A percentile compares a stretch with the other conserved stretches of the same genome.
phyloP scores from a whole-genome alignment of 2,113 vertebrate genomes.

The Siphamia tubifer region DNA sequence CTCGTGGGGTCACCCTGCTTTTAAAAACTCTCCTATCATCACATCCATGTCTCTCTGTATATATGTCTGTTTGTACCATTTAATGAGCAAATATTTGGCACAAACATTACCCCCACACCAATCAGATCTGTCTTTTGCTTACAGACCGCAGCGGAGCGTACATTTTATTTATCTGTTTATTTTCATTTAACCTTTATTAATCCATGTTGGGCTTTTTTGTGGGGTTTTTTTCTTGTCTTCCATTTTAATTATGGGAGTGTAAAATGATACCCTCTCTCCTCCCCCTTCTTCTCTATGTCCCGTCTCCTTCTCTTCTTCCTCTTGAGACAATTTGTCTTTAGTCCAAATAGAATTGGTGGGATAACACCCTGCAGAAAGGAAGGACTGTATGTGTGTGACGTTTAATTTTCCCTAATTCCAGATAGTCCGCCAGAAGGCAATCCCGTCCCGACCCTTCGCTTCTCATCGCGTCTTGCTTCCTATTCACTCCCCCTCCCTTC shows the following conservation, averaged over 20 bases:
- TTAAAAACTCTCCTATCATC: constrained; percentile 52
- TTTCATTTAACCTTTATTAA: constrained; percentile 73
- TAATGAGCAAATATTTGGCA: constrained; percentile 80
- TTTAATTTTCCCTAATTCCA: constrained; percentile 84
- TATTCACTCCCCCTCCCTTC: constrained; percentile 37
- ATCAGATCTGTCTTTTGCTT: constrained; percentile 66
- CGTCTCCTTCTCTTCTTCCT: neutral
- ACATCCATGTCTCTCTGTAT: constrained; percentile 37
- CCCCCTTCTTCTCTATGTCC: neutral
- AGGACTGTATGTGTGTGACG: constrained; percentile 64
- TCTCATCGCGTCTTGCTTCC: constrained; percentile 51
- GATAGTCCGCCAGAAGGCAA: constrained; percentile 81
- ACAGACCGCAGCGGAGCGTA: constrained; percentile 58
- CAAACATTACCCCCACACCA: constrained; percentile 59
- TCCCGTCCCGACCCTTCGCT: constrained; percentile 54
- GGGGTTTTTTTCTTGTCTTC: too few species aligned
- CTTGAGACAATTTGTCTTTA: constrained; percentile 46
- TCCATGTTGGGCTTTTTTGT: constrained; percentile 50
- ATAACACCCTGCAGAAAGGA: constrained; percentile 54
- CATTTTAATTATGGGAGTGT: constrained; percentile 57
- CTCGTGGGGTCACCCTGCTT: constrained; percentile 52
- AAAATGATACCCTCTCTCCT: constrained; percentile 33
- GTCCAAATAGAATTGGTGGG: constrained; percentile 61
- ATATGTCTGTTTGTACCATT: constrained; percentile 77
- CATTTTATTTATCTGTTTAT: constrained; percentile 70